A percentile compares a stretch with the other conserved stretches of the same genome.
Evolutionary conservation across 2,113 vertebrate species (phyloP).

Genomic region (Sorex fumeus): DNA sequence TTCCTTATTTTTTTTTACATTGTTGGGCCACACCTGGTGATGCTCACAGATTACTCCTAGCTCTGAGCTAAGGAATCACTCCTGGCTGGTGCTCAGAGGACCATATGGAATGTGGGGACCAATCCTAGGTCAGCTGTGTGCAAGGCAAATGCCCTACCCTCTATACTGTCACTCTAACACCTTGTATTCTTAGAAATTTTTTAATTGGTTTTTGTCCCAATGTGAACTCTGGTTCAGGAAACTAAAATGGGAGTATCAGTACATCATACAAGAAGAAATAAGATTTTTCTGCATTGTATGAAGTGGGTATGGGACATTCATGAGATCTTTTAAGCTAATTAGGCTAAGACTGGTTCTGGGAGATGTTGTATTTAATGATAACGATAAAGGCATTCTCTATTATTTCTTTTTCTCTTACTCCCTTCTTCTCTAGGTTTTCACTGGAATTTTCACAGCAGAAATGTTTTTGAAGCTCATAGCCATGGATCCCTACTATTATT

Average conservation of each 20-base stretch:
- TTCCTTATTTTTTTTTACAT: neutral
- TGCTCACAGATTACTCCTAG: neutral
- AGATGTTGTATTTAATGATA: neutral
- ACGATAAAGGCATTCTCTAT: slow-evolving; percentile 54
- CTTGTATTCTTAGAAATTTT: neutral
- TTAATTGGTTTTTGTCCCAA: neutral
- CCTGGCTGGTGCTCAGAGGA: too few species aligned
- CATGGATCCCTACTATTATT: slow-evolving; percentile 99
- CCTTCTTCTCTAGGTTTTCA: slow-evolving; percentile 93
- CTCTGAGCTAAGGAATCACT: too few species aligned
- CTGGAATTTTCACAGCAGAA: slow-evolving; percentile 98
- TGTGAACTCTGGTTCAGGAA: slow-evolving; percentile 8
- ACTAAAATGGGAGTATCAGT: neutral
- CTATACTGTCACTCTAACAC: too few species aligned
- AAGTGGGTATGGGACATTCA: neutral
- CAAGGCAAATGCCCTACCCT: too few species aligned
- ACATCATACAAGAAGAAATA: neutral
- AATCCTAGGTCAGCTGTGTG: too few species aligned
- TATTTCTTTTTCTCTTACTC: slow-evolving; percentile 63
- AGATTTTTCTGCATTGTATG: neutral
- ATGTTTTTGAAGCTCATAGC: slow-evolving; percentile 99
- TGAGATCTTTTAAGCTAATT: neutral
- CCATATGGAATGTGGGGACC: too few species aligned
- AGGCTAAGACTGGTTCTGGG: neutral
- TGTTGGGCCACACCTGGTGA: neutral